Base-by-base conservation (phyloP, 2,888 invertebrate species). In the Polylopha cassiicola region DNA sequence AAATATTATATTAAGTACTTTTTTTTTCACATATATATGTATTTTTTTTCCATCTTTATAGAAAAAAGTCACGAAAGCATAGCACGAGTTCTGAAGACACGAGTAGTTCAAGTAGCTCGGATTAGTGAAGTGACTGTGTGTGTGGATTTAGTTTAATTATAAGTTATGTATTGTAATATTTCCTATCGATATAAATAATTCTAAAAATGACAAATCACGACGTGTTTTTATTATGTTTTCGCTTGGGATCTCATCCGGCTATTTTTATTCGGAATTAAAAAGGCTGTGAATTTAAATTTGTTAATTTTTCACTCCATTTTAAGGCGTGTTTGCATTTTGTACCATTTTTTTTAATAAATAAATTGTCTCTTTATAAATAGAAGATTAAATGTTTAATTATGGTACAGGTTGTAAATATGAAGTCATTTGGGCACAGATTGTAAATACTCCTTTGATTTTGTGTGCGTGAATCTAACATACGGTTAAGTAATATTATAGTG, bases 31-130 rank as follows among this genome's bases (percentile, higher is more conserved):
- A 68, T 62, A 67, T 72, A 67, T 71, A 48, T 48, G 45, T 63
- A 48, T 58, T 53, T 39, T 65, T 58, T 55, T 60, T 65, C 67
- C 63, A 56, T 57, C 52, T 52, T 86, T 87, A 78, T 87, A 88
- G 88, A 82, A 80, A 77, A 80, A 81, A 78, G 59, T 72, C 77
- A 60, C 78, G 84, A 73, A 77, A 76, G 58, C 71, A 73, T 80
- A 82, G 80, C 75, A 78, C 80, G 73, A 77, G 81, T 64, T 77
- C 80, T 51, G 77, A 72, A 74, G 81, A 77, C 73, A 73, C 77
- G 53, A 78, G 74, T 76, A 73, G 72, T 73, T 76, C n/a, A n/a
- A 76, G 74, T 78, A 73, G 72, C 73, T 76, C 77, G 72, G 65
- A 73, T 65, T 81, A 78, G 74, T 70, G 70, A 67, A 71, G 73